Percentiles rank a stretch among this genome's conserved stretches.
These are phyloP conservation scores for Sciurus vulgaris DNA, from an alignment of 2,797 vertebrate species.

Conservation along the genomic window DNA sequence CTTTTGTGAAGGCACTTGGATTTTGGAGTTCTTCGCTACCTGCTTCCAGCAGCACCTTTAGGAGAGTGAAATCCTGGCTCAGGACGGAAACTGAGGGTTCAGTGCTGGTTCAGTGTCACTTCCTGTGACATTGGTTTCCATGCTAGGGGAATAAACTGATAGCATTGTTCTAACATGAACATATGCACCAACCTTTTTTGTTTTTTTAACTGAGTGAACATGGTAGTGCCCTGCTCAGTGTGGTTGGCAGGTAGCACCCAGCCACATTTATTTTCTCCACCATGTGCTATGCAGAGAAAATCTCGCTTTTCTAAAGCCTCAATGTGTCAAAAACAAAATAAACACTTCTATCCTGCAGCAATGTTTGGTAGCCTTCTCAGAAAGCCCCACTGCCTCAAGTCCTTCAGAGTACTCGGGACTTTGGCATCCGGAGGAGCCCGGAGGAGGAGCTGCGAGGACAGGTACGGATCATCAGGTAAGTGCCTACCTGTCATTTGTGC, in stretches of 20 bases:
- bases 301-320: not conserved
- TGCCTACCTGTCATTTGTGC: not conserved
- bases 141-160: not conserved
- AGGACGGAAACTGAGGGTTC: not conserved
- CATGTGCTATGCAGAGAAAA: not conserved
- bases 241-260: rapidly evolving
- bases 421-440: rapidly evolving
- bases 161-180: not conserved
- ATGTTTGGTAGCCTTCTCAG: not conserved
- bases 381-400: not conserved
- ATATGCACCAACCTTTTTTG: not conserved
- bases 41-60: not conserved
- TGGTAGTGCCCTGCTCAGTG: not conserved
- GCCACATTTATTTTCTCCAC: not conserved
- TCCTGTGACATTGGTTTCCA: not conserved
- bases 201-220: not conserved
- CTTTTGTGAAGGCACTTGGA: not conserved
- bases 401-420: rapidly evolving
- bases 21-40: not conserved
- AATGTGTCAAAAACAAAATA: not conserved
- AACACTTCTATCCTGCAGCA: not conserved
- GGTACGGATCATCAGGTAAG: rapidly evolving
- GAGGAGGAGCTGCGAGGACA: rapidly evolving
- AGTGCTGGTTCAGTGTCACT: not conserved
- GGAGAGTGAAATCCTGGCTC: rapidly evolving